Conservation (phyloP, 2,888 invertebrate genomes). For the Drosophila suboccidentalis region DNA sequence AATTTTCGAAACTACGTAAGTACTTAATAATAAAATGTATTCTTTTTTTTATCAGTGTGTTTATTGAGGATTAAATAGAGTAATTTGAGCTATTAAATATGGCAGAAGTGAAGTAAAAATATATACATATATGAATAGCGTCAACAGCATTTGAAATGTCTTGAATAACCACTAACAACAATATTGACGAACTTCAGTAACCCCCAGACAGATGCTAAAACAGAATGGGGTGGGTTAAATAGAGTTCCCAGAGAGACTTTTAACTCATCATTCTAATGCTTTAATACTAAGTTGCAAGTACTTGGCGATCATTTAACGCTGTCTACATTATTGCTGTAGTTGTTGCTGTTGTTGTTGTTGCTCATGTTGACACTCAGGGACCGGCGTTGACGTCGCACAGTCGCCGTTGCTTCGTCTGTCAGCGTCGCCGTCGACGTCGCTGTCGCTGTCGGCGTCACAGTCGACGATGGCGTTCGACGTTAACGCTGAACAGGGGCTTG, state of each 20-base stretch:
- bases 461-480: conserved; percentile 1
- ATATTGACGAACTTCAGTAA: conserved; percentile 58
- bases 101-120: background rate
- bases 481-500: conserved; percentile 56
- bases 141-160: conserved; percentile 17
- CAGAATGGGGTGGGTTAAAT: background rate
- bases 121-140: background rate
- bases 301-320: conserved; percentile 30
- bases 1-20: too few species aligned
- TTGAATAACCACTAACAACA: background rate
- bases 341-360: background rate
- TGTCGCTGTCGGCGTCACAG: conserved; percentile 14
- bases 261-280: conserved; percentile 44
- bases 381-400: conserved; percentile 27
- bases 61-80: conserved; percentile 70
- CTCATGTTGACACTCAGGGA: conserved; percentile 52
- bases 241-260: conserved; percentile 12
- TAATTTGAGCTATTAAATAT: conserved; percentile 70
- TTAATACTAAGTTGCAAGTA: conserved; percentile 37
- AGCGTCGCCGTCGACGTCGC: background rate
- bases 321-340: conserved; percentile 7
- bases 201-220: conserved; percentile 41
- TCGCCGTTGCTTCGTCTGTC: background rate
- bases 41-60: too few species aligned
- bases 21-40: too few species aligned